These are phyloP conservation scores for Ammodytes marinus DNA, from an alignment of 2,113 vertebrate genomes.

Conservation along the genomic window DNA sequence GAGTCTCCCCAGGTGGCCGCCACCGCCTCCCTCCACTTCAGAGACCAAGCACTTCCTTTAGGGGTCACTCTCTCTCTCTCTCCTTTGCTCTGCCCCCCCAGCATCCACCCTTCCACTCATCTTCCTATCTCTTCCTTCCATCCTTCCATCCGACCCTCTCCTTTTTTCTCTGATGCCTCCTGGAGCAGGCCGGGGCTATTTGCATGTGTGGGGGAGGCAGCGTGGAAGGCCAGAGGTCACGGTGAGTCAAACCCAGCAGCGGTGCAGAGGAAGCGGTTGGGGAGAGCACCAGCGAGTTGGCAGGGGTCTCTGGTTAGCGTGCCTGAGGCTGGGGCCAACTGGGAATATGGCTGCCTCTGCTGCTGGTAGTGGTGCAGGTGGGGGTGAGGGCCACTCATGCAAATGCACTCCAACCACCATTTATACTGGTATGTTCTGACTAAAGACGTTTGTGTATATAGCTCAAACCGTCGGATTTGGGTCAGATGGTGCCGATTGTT, in stretches of 20 bases:
- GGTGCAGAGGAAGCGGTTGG: conserved; percentile 75
- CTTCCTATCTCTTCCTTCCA: conserved; percentile 55
- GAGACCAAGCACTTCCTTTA: conserved; percentile 78
- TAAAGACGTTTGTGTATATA: conserved; percentile 50
- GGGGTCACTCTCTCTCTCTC: conserved; percentile 65
- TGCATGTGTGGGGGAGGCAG: conserved; percentile 86
- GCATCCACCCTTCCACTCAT: conserved; percentile 63
- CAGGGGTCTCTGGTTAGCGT: conserved; percentile 75
- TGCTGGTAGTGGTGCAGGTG: conserved; percentile 60
- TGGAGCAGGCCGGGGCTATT: conserved; percentile 76
- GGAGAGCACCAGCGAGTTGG: conserved; percentile 76
- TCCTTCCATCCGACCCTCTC: conserved; percentile 61
- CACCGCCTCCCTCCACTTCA: conserved; percentile 73
- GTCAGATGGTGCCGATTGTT: neutral
- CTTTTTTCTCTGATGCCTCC: conserved; percentile 75
- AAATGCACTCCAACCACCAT: conserved; percentile 71
- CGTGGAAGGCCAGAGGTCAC: conserved; percentile 81
- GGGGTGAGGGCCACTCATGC: conserved; percentile 74
- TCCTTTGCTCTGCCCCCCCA: conserved; percentile 50
- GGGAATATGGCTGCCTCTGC: conserved; percentile 75
- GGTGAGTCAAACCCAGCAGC: conserved; percentile 82
- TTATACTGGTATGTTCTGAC: conserved; percentile 56
- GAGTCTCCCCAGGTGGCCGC: conserved; percentile 73
- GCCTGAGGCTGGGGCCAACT: conserved; percentile 74
- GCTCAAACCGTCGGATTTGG: conserved; percentile 51